Conservation (phyloP, 2,888 invertebrate genomes). For the Xylota segnis region DNA sequence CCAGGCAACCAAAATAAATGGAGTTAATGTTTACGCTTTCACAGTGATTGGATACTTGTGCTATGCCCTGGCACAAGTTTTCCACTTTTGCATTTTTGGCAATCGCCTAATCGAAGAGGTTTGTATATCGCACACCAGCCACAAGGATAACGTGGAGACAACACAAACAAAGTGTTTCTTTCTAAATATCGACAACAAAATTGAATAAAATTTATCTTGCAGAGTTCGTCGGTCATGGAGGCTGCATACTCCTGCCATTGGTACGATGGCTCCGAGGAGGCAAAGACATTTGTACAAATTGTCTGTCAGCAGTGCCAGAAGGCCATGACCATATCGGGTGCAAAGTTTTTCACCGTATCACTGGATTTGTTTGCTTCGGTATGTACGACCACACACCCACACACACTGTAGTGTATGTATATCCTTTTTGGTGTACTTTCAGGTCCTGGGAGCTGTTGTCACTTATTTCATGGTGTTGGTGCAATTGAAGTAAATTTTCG, state of each 20-base stretch:
- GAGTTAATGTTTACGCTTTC: constrained; percentile 91
- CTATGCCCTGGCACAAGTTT: constrained; percentile 93
- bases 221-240: constrained; percentile 97
- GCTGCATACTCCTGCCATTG: constrained; percentile 95
- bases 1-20: constrained; percentile 93
- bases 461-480: constrained; percentile 97
- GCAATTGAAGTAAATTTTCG: constrained; percentile 89
- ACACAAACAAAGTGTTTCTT: neutral
- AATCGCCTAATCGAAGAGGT: constrained; percentile 95
- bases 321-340: constrained; percentile 94
- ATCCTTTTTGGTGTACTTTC: constrained; percentile 55
- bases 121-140: constrained; percentile 64
- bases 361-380: constrained; percentile 95
- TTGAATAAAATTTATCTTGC: constrained; percentile 70
- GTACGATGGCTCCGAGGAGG: constrained; percentile 96
- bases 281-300: constrained; percentile 95
- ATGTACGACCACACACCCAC: constrained; percentile 86
- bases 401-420: neutral
- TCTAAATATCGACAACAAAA: constrained; percentile 7
- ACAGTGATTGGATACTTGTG: constrained; percentile 91
- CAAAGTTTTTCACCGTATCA: constrained; percentile 95
- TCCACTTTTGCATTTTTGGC: constrained; percentile 94
- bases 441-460: constrained; percentile 95
- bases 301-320: constrained; percentile 96
- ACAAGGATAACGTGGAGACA: neutral